These are phyloP conservation scores for Eumacrocentrus americanus DNA, from an alignment of 2,888 invertebrate genomes.

Conservation along the genomic window DNA sequence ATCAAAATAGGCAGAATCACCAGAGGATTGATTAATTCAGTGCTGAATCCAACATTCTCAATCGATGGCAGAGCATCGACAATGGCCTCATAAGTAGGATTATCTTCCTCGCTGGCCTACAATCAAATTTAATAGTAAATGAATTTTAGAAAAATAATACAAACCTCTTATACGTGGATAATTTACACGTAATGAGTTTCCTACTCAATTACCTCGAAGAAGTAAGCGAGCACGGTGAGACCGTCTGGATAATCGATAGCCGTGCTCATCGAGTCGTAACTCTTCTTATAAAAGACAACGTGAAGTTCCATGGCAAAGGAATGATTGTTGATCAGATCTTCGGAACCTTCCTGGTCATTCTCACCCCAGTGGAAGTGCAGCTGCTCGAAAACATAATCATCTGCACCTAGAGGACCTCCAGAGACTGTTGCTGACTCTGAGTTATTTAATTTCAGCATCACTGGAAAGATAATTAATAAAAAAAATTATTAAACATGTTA, in stretches of 20 bases:
- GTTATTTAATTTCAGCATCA: conserved; percentile 67
- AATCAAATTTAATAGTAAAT: conserved; percentile 27
- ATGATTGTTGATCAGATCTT: conserved; percentile 73
- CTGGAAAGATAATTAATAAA: conserved; percentile 55
- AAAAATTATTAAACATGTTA: not conserved
- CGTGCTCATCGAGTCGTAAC: conserved; percentile 67
- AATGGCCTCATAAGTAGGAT: conserved; percentile 57
- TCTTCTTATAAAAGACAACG: conserved; percentile 75
- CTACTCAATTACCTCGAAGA: conserved; percentile 70
- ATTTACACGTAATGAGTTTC: not conserved
- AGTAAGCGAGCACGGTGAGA: conserved; percentile 77
- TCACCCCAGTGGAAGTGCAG: conserved; percentile 86
- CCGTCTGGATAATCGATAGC: conserved; percentile 76
- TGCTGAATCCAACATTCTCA: conserved; percentile 64
- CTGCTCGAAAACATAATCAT: conserved; percentile 72
- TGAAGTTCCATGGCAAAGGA: conserved; percentile 78
- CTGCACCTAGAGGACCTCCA: conserved; percentile 71
- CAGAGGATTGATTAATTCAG: conserved; percentile 63
- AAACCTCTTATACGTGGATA: not conserved
- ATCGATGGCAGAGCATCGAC: conserved; percentile 66
- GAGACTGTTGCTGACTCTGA: conserved; percentile 66
- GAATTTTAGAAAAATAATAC: not conserved
- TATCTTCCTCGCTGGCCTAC: conserved; percentile 49
- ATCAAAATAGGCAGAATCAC: conserved; percentile 65
- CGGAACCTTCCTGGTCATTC: conserved; percentile 79